Percentiles rank a stretch among this genome's conserved stretches.
Conservation (phyloP, 1,140 invertebrate genomes). For the Mizuhopecten yessoensis region DNA sequence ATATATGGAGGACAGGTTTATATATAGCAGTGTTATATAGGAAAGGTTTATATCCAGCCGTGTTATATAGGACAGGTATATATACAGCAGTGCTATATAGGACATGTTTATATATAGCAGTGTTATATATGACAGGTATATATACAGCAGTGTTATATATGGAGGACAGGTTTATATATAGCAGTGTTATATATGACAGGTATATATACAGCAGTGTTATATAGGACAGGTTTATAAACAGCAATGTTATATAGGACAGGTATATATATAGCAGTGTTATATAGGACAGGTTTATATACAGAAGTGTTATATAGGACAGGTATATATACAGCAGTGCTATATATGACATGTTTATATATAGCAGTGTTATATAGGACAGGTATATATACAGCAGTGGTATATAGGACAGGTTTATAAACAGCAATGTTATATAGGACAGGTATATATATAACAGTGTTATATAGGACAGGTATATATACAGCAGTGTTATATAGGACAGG, state of each 20-base stretch:
- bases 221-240: not conserved
- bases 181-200: not conserved
- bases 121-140: no score
- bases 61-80: not conserved
- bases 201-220: not conserved
- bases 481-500: not conserved
- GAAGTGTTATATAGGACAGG: no score
- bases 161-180: no score
- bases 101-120: no score
- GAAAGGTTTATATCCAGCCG: not conserved
- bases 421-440: not conserved
- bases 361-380: not conserved
- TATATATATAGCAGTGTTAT: no score
- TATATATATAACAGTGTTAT: not conserved
- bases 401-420: not conserved
- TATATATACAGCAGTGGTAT: not conserved
- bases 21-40: not conserved
- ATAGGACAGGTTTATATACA: no score
- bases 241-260: not conserved
- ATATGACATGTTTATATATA: no score
- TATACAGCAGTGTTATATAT: no score
- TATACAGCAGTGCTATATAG: no score
- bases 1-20: not conserved
- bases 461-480: not conserved
- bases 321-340: no score